Base-by-base conservation (phyloP, 2,797 vertebrate genomes). In the Meda fulgida region DNA sequence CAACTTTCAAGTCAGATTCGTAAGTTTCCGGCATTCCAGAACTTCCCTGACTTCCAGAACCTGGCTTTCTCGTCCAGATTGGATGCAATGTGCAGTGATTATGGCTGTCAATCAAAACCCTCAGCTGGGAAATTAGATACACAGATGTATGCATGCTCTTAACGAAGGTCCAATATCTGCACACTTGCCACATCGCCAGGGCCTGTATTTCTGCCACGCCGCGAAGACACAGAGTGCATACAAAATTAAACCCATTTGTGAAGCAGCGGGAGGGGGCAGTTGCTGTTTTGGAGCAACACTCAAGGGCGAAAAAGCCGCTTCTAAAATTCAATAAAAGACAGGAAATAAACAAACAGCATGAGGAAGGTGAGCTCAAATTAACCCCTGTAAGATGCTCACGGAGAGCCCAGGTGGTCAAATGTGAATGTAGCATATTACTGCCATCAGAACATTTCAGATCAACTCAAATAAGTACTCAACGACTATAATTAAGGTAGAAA, bases 211-310 rank as follows among this genome's bases (percentile, higher is more conserved):
- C 46, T 38, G 63, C 63, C 29, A 65, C 0, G 29, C 63, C 7
- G 7, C 11, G n/a, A 82, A 85, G 38, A 83, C 21, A 23, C 46
- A 9, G 19, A 48, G 67, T 31, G 78, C 1, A n/a, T 87, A 78
- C 80, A 89, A 78, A 90, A 90, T 88, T 13, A 90, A 92, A 83
- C 79, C 90, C 83, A 90, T 91, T 91, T 90, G 84, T 38, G 81
- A 87, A 86, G 26, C 87, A 76, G 85, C 83, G 83, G 91, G 89
- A 80, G 89, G 80, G 77, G 48, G 53, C 21, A 71, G 38, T n/a
- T 36, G 84, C 29, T 65, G 80, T 82, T 87, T 48, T 60, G 11
- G 46, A 80, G 58, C 43, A 67, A 65, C 9, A 34, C 55, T 80
- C 43, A 65, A 81, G 80, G 46, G 70, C 34, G 19, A 84, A 67